A percentile compares a stretch with the other conserved stretches of the same genome.
These are phyloP conservation scores for Batillaria attramentaria DNA, from an alignment of 1,140 invertebrate species.

Conservation along the genomic window DNA sequence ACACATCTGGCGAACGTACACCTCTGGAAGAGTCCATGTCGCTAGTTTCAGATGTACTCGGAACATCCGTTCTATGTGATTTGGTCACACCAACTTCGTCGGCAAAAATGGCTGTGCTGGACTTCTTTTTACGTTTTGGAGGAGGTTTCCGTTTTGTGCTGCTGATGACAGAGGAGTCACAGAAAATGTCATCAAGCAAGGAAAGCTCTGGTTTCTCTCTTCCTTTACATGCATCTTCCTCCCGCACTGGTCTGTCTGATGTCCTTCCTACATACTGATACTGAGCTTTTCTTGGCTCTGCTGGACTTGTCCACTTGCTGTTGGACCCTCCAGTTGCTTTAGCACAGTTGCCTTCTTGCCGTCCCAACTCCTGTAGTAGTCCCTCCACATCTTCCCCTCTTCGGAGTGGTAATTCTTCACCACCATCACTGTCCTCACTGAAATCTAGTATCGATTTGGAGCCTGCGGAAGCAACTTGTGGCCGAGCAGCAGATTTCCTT, in stretches of 20 bases:
- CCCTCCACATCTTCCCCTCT: conserved; percentile 3
- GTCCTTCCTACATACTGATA: neutral
- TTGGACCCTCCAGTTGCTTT: neutral
- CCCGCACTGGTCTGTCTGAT: neutral
- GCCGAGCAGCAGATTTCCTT: neutral
- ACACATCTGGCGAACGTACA: conserved; percentile 13
- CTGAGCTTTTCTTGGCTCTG: neutral
- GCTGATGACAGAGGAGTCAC: neutral
- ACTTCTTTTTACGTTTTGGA: neutral
- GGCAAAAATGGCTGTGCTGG: neutral
- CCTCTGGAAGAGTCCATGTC: no score
- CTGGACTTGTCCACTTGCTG: neutral
- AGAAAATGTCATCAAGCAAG: conserved; percentile 40
- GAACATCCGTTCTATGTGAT: neutral
- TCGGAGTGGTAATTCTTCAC: neutral
- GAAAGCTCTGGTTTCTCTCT: neutral
- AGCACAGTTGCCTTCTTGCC: conserved; percentile 17
- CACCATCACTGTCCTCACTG: neutral
- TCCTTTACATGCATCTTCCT: neutral
- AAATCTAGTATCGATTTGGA: neutral
- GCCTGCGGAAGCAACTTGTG: neutral
- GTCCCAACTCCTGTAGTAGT: conserved; percentile 8
- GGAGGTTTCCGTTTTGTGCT: conserved; percentile 27
- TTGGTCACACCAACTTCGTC: neutral
- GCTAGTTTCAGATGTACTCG: neutral